Conservation (phyloP, 2,888 invertebrate genomes). For the Caenorhabditis sp. region DNA sequence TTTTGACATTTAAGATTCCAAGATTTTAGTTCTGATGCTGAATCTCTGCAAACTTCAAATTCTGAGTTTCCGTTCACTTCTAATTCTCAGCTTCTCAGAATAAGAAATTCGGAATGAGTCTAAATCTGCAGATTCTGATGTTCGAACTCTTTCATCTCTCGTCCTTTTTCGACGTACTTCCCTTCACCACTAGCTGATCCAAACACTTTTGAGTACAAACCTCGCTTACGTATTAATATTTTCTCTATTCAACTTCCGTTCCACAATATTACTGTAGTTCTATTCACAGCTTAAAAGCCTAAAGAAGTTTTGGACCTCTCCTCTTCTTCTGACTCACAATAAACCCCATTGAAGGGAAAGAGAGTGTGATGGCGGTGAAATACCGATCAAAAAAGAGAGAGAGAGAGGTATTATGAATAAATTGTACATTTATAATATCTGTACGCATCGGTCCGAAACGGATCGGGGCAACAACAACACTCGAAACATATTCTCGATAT, state of each 20-base stretch:
- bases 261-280: conserved; percentile 34
- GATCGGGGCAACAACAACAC: conserved; percentile 39
- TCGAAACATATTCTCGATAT: conserved; percentile 35
- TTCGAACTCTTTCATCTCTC: too few species aligned
- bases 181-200: too few species aligned
- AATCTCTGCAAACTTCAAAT: too few species aligned
- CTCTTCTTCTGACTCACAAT: conserved; percentile 43
- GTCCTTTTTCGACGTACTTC: too few species aligned
- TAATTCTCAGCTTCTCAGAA: too few species aligned
- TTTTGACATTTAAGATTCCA: too few species aligned
- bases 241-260: background rate
- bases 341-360: conserved; percentile 4
- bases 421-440: conserved; percentile 57
- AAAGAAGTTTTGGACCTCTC: conserved; percentile 9
- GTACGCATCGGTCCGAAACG: conserved; percentile 13
- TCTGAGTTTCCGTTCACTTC: too few species aligned
- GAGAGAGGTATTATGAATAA: conserved; percentile 55
- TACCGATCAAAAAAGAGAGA: conserved; percentile 16
- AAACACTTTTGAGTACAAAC: too few species aligned
- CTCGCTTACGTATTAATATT: background rate
- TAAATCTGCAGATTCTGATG: too few species aligned
- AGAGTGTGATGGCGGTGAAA: background rate
- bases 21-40: too few species aligned
- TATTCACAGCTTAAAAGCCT: conserved; percentile 22
- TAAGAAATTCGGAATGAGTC: too few species aligned